Evolutionary conservation across 2,797 vertebrate genomes (phyloP).

Genomic region (Eulemur mongoz): DNA sequence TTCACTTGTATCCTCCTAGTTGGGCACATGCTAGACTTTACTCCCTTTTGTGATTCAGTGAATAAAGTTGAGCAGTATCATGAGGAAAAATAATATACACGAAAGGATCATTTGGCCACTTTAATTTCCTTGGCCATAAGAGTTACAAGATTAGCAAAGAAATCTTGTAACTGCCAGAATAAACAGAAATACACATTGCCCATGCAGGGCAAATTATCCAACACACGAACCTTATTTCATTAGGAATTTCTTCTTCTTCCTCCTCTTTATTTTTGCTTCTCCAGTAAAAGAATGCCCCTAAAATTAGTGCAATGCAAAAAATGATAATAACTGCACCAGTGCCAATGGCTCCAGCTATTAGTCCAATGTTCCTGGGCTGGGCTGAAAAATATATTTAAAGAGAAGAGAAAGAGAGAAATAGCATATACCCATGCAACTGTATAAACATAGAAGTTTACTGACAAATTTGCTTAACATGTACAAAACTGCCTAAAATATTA

Average conservation of each 20-base stretch:
- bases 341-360: conserved; percentile 94
- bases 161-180: neutral
- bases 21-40: neutral
- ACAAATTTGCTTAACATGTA: neutral
- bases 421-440: neutral
- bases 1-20: neutral
- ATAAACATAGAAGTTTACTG: neutral
- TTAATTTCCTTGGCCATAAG: neutral
- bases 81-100: neutral
- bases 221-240: conserved; percentile 95
- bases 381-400: conserved; percentile 86
- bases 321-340: conserved; percentile 91
- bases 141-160: neutral
- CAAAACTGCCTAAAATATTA: neutral
- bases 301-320: conserved; percentile 92
- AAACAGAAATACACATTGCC: neutral
- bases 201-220: neutral
- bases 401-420: conserved; percentile 27
- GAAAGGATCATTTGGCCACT: neutral
- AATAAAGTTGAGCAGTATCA: neutral
- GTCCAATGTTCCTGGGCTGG: conserved; percentile 92
- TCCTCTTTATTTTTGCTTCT: conserved; percentile 98
- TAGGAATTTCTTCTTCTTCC: conserved; percentile 98
- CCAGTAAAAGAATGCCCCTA: conserved; percentile 95
- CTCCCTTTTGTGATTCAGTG: neutral